Evolutionary conservation across 2,113 vertebrate genomes (phyloP).

Genomic region (Podarcis cretensis): DNA sequence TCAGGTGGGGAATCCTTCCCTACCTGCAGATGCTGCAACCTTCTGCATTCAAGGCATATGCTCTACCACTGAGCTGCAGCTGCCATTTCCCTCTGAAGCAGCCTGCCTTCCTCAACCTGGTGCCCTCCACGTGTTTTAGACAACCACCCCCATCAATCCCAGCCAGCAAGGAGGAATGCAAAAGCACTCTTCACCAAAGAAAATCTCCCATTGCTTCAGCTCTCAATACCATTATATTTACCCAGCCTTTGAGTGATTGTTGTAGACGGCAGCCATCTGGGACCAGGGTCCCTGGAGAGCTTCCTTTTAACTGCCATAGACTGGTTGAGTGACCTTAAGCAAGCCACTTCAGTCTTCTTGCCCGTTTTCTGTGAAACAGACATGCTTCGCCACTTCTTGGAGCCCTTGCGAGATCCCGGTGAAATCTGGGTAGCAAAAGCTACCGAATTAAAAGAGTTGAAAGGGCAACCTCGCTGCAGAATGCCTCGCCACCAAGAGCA

Average conservation of each 20-base stretch:
- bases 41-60: too few relatives aligned
- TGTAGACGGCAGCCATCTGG: neutral
- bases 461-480: neutral
- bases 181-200: neutral
- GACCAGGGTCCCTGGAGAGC: neutral
- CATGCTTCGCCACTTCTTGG: neutral
- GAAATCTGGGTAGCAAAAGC: neutral
- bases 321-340: neutral
- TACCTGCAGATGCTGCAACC: too few relatives aligned
- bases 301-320: too few relatives aligned
- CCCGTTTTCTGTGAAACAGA: neutral
- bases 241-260: too few relatives aligned
- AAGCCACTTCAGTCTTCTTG: neutral
- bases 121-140: too few relatives aligned
- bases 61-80: too few relatives aligned
- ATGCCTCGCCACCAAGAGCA: neutral
- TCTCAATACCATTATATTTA: neutral
- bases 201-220: neutral
- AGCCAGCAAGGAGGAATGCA: neutral
- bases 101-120: too few relatives aligned
- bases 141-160: too few relatives aligned
- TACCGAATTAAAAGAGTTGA: neutral
- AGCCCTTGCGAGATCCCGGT: too few relatives aligned
- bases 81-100: too few relatives aligned
- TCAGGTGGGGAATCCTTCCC: too few relatives aligned